Evolutionary conservation across 2,888 invertebrate genomes (phyloP), one percentile per base, ranked within the genome.

Genomic region (Oscheius onirici): DNA sequence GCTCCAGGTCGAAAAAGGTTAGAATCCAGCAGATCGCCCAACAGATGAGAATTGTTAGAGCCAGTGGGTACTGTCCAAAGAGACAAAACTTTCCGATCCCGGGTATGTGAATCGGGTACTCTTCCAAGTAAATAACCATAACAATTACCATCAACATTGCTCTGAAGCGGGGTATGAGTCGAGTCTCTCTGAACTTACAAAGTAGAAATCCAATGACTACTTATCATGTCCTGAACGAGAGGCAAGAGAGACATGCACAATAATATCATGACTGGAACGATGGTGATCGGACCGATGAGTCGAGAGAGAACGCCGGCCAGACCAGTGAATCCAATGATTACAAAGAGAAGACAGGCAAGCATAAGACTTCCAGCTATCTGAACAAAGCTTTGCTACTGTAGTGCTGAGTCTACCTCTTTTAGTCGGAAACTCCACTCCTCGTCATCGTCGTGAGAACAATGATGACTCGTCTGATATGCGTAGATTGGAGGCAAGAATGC

Each of bases 211-310:
- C 84, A 86, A 61, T 86, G 86, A n/a, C 77, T 65, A 3, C 74
- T 70, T 8, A 81, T 72, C 57, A 84, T 84, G 34, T 83, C 79
- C 34, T 83, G 69, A 26, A 81, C 20, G 1, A 84, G 77, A 11
- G 83, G 85, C 2, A 82, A 77, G 13, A 81, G 76, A 11, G 79
- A 76, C 8, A 77, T 60, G 17, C 78, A 78, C n/a, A 86, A 77
- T 1, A 87, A 76, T 11, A 83, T 67, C 76, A 86, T 79, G 2
- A 86, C 70, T 10, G 86, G 86, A 15, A 80, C 77, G 15, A 87
- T 84, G 3, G 86, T 87, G 41, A 87, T 74, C 0, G 86, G 86
- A 10, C 86, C 86, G 22, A 87, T 77, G 44, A 79, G 77, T 20
- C 74, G 78, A 13, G 85, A 69, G 8, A 86, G 72, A 17, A 77